Evolutionary conservation across 2,888 invertebrate species (phyloP).

Genomic region (Trichogramma evanescens): DNA sequence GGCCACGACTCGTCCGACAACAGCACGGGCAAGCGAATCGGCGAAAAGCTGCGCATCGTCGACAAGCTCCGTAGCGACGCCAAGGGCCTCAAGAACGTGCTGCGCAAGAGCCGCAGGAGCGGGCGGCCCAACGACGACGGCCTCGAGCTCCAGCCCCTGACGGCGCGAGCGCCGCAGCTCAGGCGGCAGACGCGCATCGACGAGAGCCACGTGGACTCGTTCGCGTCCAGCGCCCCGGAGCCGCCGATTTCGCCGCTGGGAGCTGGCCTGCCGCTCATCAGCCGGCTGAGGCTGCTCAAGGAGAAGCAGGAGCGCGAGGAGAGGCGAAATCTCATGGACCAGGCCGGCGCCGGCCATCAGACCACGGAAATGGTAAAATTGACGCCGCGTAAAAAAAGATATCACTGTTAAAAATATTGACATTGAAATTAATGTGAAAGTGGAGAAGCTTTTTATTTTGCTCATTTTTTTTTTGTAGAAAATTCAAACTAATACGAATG

Average conservation of each 20-base stretch:
- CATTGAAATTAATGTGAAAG: too few species aligned
- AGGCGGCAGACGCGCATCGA: slow-evolving; percentile 49
- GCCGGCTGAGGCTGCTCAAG: slow-evolving; percentile 71
- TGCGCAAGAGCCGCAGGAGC: slow-evolving; percentile 51
- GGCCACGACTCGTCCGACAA: slow-evolving; percentile 56
- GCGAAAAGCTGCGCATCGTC: slow-evolving; percentile 54
- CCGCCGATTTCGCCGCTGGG: slow-evolving; percentile 70
- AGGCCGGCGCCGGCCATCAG: not conserved
- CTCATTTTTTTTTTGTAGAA: too few species aligned
- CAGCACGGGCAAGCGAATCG: slow-evolving; percentile 57
- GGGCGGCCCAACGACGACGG: slow-evolving; percentile 52
- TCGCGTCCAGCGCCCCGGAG: slow-evolving; percentile 50
- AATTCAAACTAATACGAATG: too few species aligned
- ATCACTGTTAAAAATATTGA: too few species aligned
- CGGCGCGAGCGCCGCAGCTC: slow-evolving; percentile 42
- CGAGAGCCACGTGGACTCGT: slow-evolving; percentile 37
- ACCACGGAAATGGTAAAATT: too few species aligned
- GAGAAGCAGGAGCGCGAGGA: slow-evolving; percentile 69
- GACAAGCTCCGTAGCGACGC: slow-evolving; percentile 80
- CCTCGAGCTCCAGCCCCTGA: slow-evolving; percentile 62
- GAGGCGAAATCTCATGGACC: slow-evolving; percentile 35
- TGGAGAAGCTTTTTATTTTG: too few species aligned
- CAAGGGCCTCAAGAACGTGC: slow-evolving; percentile 60
- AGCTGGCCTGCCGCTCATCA: slow-evolving; percentile 74
- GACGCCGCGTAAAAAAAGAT: too few species aligned